These are phyloP conservation scores for Papilio demoleus DNA, from an alignment of 2,888 invertebrate genomes.

Conservation along the genomic window DNA sequence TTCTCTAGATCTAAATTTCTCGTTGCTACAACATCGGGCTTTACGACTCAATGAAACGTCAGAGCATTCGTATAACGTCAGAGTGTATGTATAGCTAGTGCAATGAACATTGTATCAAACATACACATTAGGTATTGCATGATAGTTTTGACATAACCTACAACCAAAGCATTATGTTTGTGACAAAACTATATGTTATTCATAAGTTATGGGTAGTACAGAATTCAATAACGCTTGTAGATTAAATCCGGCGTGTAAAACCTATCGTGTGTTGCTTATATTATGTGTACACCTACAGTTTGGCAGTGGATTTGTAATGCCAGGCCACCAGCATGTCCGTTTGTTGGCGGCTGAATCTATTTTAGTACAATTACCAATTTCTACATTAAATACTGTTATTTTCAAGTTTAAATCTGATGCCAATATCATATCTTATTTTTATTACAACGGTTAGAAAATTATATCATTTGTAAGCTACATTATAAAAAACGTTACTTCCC, in stretches of 20 bases:
- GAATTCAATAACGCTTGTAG: background rate
- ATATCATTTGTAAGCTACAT: background rate
- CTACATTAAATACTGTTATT: constrained; percentile 35
- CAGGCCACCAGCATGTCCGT: constrained; percentile 35
- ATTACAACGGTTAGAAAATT: no score
- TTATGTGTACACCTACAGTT: constrained; percentile 43
- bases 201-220: background rate
- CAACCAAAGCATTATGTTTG: background rate
- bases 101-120: background rate
- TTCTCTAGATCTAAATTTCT: constrained; percentile 39
- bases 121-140: background rate
- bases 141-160: background rate
- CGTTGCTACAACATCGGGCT: constrained; percentile 45
- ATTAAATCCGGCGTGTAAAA: background rate
- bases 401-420: constrained; percentile 2
- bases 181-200: background rate
- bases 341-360: constrained; percentile 38
- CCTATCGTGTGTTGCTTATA: background rate
- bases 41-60: constrained; percentile 49
- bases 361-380: constrained; percentile 39
- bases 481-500: no score
- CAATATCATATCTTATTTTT: background rate
- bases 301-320: constrained; percentile 45
- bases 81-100: no score
- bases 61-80: no score